phyloP scores from a whole-genome alignment of 2,888 invertebrate species.

The Cancer borealis region DNA sequence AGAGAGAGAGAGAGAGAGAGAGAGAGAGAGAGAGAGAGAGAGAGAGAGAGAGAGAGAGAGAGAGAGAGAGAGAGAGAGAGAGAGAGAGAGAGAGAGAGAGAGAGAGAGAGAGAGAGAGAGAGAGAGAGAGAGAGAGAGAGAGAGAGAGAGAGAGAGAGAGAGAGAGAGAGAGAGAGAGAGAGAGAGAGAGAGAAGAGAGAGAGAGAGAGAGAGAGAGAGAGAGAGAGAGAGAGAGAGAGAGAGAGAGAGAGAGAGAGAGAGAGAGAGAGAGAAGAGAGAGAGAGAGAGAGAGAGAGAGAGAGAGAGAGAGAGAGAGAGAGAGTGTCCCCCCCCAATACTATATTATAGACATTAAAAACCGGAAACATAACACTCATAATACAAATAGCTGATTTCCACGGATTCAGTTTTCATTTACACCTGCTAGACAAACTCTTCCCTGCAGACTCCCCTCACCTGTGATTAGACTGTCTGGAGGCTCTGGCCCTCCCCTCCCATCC shows the following conservation, averaged over 20 bases:
- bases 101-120: slow-evolving; percentile 34
- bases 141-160: background rate
- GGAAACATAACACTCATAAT: background rate
- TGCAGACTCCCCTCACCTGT: slow-evolving; percentile 11
- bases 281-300: background rate
- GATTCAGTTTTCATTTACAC: background rate
- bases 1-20: slow-evolving; percentile 45
- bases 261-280: slow-evolving; percentile 39
- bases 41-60: slow-evolving; percentile 37
- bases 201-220: background rate
- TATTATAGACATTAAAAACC: background rate
- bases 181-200: slow-evolving; percentile 28
- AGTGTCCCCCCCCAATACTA: background rate
- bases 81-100: slow-evolving; percentile 35
- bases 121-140: background rate
- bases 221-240: slow-evolving; percentile 36
- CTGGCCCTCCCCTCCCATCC: background rate
- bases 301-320: background rate
- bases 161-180: background rate
- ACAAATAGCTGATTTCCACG: background rate
- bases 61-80: slow-evolving; percentile 53
- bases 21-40: slow-evolving; percentile 52
- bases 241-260: background rate
- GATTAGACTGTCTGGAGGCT: background rate
- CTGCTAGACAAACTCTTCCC: background rate